Percentiles rank a stretch among this genome's conserved stretches.
These are phyloP conservation scores for Pharmacophagus antenor DNA, from an alignment of 2,888 invertebrate species.

Conservation along the genomic window DNA sequence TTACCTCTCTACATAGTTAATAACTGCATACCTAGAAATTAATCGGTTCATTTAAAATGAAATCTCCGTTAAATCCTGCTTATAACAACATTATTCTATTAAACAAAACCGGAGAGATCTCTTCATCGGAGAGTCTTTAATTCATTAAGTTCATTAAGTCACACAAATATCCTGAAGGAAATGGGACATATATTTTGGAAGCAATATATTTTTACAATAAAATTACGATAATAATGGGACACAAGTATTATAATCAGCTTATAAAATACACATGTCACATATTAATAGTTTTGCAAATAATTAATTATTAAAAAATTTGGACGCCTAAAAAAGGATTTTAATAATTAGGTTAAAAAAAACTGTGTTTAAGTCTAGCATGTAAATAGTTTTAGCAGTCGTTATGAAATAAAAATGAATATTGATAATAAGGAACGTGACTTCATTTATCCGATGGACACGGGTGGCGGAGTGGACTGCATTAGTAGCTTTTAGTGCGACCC, in stretches of 20 bases:
- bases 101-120: neutral
- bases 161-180: no score
- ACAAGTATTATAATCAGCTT: no score
- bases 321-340: no score
- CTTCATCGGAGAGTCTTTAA: no score
- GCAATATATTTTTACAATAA: no score
- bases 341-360: no score
- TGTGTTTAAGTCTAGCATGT: neutral
- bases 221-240: no score
- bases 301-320: no score
- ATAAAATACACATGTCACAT: no score
- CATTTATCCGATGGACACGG: slow-evolving; percentile 17
- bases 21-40: neutral
- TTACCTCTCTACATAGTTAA: neutral
- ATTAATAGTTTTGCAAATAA: no score
- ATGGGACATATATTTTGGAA: no score
- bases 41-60: neutral
- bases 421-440: slow-evolving; percentile 31
- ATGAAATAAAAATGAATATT: slow-evolving; percentile 31
- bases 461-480: slow-evolving; percentile 50
- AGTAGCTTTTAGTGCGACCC: slow-evolving; percentile 65
- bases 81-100: neutral
- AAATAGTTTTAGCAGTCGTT: slow-evolving; percentile 17
- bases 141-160: no score
- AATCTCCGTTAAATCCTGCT: neutral